Conservation (phyloP, 2,113 vertebrate genomes). For the Tychaedon coryphoeus region DNA sequence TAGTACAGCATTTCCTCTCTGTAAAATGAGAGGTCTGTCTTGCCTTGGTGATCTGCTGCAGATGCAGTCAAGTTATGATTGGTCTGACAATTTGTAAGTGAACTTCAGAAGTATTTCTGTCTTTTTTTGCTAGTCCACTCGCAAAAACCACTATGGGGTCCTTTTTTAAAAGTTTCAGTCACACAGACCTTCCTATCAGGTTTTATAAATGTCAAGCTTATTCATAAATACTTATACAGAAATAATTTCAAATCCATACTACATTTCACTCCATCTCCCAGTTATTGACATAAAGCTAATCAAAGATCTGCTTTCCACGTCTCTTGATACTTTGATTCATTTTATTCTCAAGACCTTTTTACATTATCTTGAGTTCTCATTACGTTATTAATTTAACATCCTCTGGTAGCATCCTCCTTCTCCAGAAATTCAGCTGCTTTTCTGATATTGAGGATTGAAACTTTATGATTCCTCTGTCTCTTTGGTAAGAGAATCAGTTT, state of each 20-base stretch:
- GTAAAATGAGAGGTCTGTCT: background rate
- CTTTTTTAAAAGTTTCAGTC: background rate
- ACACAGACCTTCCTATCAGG: background rate
- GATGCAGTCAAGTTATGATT: background rate
- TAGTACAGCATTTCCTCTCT: rapidly evolving
- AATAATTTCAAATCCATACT: background rate
- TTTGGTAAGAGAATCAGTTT: background rate
- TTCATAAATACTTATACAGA: background rate
- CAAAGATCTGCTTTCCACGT: background rate
- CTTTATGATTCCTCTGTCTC: background rate
- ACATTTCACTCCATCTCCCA: background rate
- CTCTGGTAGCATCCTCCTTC: background rate
- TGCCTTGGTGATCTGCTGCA: background rate
- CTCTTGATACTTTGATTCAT: background rate
- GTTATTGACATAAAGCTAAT: background rate
- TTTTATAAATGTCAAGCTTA: background rate
- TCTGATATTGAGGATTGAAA: background rate
- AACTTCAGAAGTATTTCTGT: background rate
- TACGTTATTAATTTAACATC: background rate
- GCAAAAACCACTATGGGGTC: rapidly evolving
- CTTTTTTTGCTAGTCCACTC: background rate
- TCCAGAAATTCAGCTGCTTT: background rate
- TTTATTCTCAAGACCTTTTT: background rate
- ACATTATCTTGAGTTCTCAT: background rate
- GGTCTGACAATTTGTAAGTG: background rate